Base-by-base conservation (phyloP, 2,113 vertebrate genomes). In the Ahaetulla prasina region DNA sequence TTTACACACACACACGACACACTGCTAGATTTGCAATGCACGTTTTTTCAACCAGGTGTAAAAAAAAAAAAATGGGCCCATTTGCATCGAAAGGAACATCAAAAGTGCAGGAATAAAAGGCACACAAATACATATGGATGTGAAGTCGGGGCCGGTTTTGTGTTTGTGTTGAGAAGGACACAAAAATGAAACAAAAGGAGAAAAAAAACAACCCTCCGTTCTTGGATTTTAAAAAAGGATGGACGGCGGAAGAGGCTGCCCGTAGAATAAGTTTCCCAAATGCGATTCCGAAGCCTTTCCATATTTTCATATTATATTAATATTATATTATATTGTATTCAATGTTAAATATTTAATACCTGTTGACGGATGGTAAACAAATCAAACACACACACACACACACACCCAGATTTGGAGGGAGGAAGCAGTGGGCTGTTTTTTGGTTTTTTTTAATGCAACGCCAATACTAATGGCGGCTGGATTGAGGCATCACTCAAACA, bases 191-290 rank as follows among this genome's bases (percentile, higher is more conserved):
- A 74, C 2, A 12, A 68, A 68, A 6, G 7, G 23, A 22, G 2
- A 52, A 52, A 2, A 52, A 14, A 52, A 50, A 50, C 49, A n/a
- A n/a, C n/a, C n/a, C n/a, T n/a, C 63, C n/a, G 12, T 74, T 74
- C 2, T 35, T 74, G n/a, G 68, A 20, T 74, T 74, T 74, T 63
- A 2, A n/a, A 60, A 68, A 68, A 18, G 30, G 30, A 35, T 35
- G 23, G 25, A 3, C 0, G 3, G 8, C 2, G 3, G 3, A 6
- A 74, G n/a, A 35, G 63, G 0, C 11, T n/a, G 14, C 2, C 30
- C 60, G 2, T 45, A 45, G 68, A 18, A 35, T 16, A 74, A 39
- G n/a, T 20, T 20, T 2, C n/a, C 16, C 6, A 74, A 35, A 39
- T 35, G 63, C n/a, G 16, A 74, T 16, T 74, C n/a, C 16, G 30